phyloP scores from a whole-genome alignment of 2,888 invertebrate genomes.

The Andrena trimmerana region DNA sequence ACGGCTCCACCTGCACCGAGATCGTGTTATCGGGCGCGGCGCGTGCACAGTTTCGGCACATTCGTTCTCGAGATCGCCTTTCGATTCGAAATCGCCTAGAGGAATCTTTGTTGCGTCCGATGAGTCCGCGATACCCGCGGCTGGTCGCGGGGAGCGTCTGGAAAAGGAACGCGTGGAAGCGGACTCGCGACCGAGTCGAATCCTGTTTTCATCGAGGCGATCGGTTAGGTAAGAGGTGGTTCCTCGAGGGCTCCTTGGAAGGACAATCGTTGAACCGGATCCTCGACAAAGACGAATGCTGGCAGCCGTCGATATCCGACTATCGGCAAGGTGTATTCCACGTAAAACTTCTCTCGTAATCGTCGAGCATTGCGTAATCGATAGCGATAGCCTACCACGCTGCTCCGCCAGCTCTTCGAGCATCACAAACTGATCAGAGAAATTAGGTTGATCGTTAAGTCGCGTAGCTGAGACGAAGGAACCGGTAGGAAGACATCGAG shows the following conservation, averaged over 20 bases:
- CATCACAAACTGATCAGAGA: too few relatives aligned
- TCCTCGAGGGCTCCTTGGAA: constrained; percentile 17
- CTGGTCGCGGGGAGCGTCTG: not conserved
- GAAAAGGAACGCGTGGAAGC: too few relatives aligned
- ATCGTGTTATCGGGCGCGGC: constrained; percentile 3
- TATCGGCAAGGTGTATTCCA: not conserved
- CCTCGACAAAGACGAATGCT: constrained; percentile 2
- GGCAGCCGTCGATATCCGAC: not conserved
- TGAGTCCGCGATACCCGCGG: not conserved
- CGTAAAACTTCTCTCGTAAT: constrained; percentile 31
- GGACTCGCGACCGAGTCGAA: constrained; percentile 5
- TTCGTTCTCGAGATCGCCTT: not conserved
- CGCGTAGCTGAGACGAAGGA: too few relatives aligned
- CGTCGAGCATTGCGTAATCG: constrained; percentile 31
- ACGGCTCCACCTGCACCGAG: not conserved
- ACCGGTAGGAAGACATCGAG: too few relatives aligned
- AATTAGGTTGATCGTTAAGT: too few relatives aligned
- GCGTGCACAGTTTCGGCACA: constrained; percentile 12
- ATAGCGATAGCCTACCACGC: not conserved
- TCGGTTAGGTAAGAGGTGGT: constrained; percentile 39
- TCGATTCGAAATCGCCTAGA: too few relatives aligned
- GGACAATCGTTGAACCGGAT: constrained; percentile 34
- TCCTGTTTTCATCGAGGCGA: constrained; percentile 30
- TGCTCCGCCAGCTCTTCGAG: not conserved
- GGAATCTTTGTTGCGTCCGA: too few relatives aligned